These are phyloP conservation scores for Ptychoptera albimana DNA, from an alignment of 2,888 invertebrate species.

Conservation along the genomic window DNA sequence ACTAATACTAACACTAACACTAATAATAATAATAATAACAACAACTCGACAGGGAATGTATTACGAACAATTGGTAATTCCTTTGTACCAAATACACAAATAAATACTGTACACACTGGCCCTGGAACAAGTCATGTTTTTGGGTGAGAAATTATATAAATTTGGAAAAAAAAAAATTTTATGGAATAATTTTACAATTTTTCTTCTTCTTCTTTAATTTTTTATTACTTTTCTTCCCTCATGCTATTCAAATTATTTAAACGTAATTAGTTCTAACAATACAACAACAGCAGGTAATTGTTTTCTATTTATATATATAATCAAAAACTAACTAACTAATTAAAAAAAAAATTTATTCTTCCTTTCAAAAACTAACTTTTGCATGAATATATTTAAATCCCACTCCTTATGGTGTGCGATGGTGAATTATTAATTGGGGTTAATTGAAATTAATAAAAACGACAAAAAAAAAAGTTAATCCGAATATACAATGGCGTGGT, in stretches of 20 bases:
- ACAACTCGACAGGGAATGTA: conserved; percentile 20
- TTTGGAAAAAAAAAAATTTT: neutral
- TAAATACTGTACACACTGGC: conserved; percentile 24
- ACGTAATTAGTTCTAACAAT: too few species aligned
- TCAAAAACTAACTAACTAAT: too few species aligned
- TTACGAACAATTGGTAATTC: conserved; percentile 31
- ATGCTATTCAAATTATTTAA: too few species aligned
- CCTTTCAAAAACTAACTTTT: too few species aligned
- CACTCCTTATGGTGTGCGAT: too few species aligned
- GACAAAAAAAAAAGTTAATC: too few species aligned
- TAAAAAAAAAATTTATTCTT: too few species aligned
- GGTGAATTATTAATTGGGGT: too few species aligned
- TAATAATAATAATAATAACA: conserved; percentile 20
- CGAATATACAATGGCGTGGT: conserved; percentile 19
- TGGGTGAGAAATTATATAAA: conserved; percentile 7
- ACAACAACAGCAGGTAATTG: too few species aligned
- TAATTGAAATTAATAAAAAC: too few species aligned
- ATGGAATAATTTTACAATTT: neutral
- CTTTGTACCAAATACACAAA: conserved; percentile 29
- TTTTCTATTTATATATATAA: too few species aligned
- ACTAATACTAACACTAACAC: conserved; percentile 8
- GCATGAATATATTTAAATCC: too few species aligned
- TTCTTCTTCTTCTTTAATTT: neutral
- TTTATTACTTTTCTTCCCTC: neutral
- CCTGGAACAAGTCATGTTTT: conserved; percentile 6